Evolutionary conservation across 2,797 vertebrate species (phyloP).

Genomic region (Chaetophractus vellerosus): DNA sequence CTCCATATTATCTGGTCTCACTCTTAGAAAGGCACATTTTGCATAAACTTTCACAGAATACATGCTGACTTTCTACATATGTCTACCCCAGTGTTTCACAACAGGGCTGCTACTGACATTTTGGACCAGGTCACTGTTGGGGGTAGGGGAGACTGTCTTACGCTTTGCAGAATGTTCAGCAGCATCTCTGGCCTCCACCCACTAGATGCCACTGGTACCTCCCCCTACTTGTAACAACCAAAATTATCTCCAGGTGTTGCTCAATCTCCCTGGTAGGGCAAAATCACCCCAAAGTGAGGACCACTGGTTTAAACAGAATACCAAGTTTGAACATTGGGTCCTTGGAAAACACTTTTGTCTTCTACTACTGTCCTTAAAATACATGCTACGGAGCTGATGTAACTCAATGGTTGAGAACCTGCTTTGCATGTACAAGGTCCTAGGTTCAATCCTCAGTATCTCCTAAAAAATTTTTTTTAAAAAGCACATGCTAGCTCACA

Average conservation of each 20-base stretch:
- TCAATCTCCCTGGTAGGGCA: neutral
- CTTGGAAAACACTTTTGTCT: neutral
- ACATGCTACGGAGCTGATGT: no score
- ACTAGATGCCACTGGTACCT: neutral
- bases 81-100: neutral
- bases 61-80: neutral
- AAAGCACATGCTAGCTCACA: neutral
- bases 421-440: no score
- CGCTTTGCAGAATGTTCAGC: neutral
- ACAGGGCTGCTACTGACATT: neutral
- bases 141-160: accelerated
- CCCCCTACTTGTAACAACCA: neutral
- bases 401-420: no score
- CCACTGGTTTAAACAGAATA: neutral
- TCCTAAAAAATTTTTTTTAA: no score
- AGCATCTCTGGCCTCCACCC: neutral
- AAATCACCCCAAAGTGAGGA: neutral
- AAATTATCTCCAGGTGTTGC: neutral
- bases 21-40: neutral
- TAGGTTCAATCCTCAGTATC: no score
- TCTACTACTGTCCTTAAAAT: neutral
- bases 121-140: no score
- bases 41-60: neutral
- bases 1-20: neutral
- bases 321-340: neutral